Conservation (phyloP, 1,140 invertebrate species). For the Pissodes strobi region DNA sequence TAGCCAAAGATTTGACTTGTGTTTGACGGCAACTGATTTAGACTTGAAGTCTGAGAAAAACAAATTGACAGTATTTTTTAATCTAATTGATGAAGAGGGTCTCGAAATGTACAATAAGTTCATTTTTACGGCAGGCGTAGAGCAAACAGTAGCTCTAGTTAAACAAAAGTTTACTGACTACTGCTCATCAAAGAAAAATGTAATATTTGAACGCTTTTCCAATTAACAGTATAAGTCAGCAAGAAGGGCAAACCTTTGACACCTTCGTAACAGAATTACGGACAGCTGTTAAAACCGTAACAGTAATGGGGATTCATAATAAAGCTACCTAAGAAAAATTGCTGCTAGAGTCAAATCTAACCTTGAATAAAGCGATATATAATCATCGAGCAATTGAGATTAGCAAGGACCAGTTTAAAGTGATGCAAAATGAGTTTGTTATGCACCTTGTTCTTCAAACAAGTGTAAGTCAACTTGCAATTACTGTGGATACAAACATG, state of each 20-base stretch:
- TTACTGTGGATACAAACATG: conserved; percentile 13
- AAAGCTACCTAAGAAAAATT: conserved; percentile 46
- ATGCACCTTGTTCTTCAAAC: too few relatives aligned
- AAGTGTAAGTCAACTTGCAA: conserved; percentile 9
- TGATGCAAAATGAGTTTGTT: conserved; percentile 10
- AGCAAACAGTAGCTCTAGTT: too few relatives aligned
- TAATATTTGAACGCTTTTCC: conserved; percentile 41
- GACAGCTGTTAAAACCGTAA: conserved; percentile 40
- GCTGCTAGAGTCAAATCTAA: conserved; percentile 44
- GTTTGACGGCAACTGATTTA: not conserved
- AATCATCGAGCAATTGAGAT: too few relatives aligned
- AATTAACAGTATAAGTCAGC: conserved; percentile 44
- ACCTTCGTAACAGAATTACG: conserved; percentile 41
- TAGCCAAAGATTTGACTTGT: too few relatives aligned
- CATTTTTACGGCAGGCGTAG: not conserved
- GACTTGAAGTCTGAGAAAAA: not conserved
- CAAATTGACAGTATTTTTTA: not conserved
- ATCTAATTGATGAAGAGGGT: too few relatives aligned
- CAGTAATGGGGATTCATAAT: conserved; percentile 39
- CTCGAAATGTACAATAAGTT: conserved; percentile 9
- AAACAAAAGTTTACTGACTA: conserved; percentile 35
- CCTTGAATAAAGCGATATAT: conserved; percentile 42
- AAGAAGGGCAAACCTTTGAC: conserved; percentile 47
- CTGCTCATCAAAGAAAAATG: conserved; percentile 44
- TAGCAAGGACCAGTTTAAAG: conserved; percentile 28